Base-by-base conservation (phyloP, 2,888 invertebrate species). In the Drosophila borealis region DNA sequence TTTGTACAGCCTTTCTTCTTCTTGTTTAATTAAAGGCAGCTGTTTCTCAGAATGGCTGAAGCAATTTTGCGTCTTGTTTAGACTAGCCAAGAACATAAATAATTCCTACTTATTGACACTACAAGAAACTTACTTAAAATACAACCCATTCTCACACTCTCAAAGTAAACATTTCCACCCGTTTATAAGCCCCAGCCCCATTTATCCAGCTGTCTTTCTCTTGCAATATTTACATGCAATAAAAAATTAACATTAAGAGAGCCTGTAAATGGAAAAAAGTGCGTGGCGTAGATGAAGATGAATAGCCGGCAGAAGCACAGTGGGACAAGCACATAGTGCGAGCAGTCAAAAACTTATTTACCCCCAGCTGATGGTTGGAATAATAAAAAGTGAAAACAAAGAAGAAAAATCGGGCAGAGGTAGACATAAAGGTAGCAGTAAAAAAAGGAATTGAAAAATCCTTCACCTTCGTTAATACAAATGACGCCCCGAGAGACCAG, bases 401-500 rank as follows among this genome's bases (percentile, higher is more conserved):
- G 67, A 41, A 65, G 63, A 41, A 4, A 17, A 41, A 17, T 41
- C 9, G 4, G 54, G 11, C 49, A 11, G 36, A 46, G 21, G 45
- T 46, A 33, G 9, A 21, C 5, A 55, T 54, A 68, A 60, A 51
- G 33, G 14, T 41, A 9, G 5, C 37, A 17, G n/a, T 14, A 55
- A 53, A 57, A 60, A 73, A 59, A 55, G 56, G 65, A 84, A 89
- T 82, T 87, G 86, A 85, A 86, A 90, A 90, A 90, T 89, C 84
- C 86, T 88, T 88, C 90, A 91, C 83, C 85, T 87, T 86, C 83
- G 78, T 73, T 89, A 81, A 86, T 86, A 90, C 91, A 91, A 91
- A 91, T 91, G 89, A 91, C 85, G 89, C 90, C 91, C 90, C 74
- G 62, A 89, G 88, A 89, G 90, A 77, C 87, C 81, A 54, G 5